A percentile compares a stretch with the other conserved stretches of the same genome.
Evolutionary conservation across 1,140 invertebrate genomes (phyloP).

Genomic region (Phenacoccus solenopsis): DNA sequence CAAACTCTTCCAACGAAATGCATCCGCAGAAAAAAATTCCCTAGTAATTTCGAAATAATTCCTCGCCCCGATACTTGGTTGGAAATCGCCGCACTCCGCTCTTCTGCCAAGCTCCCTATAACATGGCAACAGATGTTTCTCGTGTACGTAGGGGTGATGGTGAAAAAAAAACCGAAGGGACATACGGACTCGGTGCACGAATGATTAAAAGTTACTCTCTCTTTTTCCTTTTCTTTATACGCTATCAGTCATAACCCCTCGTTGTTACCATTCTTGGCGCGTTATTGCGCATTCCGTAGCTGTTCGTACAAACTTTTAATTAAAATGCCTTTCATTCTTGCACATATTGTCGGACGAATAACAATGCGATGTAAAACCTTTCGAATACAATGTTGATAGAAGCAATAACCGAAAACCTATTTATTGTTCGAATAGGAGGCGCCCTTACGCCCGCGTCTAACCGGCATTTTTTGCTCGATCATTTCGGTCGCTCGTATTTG

Average conservation of each 20-base stretch:
- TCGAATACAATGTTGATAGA: conserved; percentile 11
- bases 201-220: conserved; percentile 12
- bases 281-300: conserved; percentile 5
- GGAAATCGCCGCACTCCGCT: background rate
- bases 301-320: background rate
- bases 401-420: conserved; percentile 8
- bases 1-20: too few species aligned
- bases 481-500: too few species aligned
- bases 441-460: too few species aligned
- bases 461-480: too few species aligned
- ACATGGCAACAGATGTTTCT: conserved; percentile 5
- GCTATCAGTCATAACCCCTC: conserved; percentile 5
- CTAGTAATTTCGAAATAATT: background rate
- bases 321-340: conserved; percentile 17
- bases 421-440: conserved; percentile 4
- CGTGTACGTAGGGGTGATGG: background rate
- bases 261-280: background rate
- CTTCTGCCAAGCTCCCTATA: too few species aligned
- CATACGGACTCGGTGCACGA: background rate
- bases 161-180: background rate
- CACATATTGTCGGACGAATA: conserved; percentile 8
- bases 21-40: background rate
- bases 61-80: background rate
- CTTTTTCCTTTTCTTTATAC: conserved; percentile 5
- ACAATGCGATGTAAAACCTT: conserved; percentile 4